These are phyloP conservation scores for Clupea harengus DNA, from an alignment of 2,113 vertebrate genomes.

Conservation along the genomic window DNA sequence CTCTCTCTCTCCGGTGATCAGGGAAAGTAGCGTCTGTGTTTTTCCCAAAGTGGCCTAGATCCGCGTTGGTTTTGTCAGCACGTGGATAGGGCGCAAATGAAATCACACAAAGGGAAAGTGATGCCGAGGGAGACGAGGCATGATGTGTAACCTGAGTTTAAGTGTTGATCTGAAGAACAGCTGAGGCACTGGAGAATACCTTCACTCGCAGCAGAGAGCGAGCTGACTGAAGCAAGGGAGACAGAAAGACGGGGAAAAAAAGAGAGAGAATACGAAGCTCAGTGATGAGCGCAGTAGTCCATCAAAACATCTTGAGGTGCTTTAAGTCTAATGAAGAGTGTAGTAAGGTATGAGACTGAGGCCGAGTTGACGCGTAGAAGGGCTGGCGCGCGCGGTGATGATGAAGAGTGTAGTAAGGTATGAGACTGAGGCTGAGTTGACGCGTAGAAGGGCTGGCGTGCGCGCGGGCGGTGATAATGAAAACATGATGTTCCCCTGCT, in stretches of 20 bases:
- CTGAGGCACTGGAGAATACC: neutral
- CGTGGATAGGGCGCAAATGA: neutral
- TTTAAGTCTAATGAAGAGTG: neutral
- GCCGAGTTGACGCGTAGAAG: neutral
- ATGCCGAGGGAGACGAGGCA: neutral
- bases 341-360: neutral
- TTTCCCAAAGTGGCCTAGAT: conserved; percentile 65
- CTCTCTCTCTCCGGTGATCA: conserved; percentile 52
- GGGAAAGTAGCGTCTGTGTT: conserved; percentile 57
- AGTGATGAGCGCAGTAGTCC: neutral
- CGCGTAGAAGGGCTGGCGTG: neutral
- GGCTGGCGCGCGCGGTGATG: neutral
- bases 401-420: no score
- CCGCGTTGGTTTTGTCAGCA: conserved; percentile 32
- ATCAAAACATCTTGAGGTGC: neutral
- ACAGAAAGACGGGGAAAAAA: no score
- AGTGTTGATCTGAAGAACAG: neutral
- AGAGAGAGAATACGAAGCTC: no score
- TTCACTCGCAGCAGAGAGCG: neutral
- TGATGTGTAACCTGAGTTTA: neutral
- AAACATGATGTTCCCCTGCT: neutral
- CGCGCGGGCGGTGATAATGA: neutral
- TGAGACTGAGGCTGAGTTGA: no score
- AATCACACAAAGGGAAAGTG: neutral
- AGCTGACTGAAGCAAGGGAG: neutral